phyloP scores from a whole-genome alignment of 2,888 invertebrate species.

The Spilosoma lubricipeda region DNA sequence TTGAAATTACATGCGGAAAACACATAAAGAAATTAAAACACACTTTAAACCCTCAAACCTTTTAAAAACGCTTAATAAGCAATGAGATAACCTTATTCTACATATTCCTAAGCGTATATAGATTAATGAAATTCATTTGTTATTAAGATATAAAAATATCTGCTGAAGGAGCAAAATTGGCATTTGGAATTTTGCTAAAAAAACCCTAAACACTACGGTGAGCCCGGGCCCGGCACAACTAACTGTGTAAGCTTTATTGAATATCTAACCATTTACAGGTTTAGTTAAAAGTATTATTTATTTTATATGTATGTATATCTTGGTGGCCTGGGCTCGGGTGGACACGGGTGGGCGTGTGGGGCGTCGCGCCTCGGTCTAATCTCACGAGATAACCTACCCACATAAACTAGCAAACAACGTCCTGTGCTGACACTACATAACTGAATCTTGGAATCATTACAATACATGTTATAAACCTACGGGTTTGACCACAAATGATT shows the following conservation, averaged over 20 bases:
- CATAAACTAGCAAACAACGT: conserved; percentile 70
- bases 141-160: background rate
- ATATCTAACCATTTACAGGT: background rate
- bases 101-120: too few species aligned
- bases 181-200: background rate
- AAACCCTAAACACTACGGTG: background rate
- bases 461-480: conserved; percentile 29
- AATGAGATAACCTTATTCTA: background rate
- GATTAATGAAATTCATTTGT: background rate
- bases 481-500: conserved; percentile 24
- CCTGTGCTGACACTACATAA: conserved; percentile 48
- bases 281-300: background rate
- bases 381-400: conserved; percentile 68
- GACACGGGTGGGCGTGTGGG: conserved; percentile 68
- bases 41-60: background rate
- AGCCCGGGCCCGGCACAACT: background rate
- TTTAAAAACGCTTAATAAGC: background rate
- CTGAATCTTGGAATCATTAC: conserved; percentile 29
- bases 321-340: conserved; percentile 52
- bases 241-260: background rate
- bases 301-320: conserved; percentile 20
- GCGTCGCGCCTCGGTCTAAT: conserved; percentile 71
- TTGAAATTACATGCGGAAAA: background rate
- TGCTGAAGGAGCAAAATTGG: background rate
- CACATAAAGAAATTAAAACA: background rate